These are phyloP conservation scores for Cotesia vestalis DNA, from an alignment of 1,140 invertebrate genomes.

Conservation along the genomic window DNA sequence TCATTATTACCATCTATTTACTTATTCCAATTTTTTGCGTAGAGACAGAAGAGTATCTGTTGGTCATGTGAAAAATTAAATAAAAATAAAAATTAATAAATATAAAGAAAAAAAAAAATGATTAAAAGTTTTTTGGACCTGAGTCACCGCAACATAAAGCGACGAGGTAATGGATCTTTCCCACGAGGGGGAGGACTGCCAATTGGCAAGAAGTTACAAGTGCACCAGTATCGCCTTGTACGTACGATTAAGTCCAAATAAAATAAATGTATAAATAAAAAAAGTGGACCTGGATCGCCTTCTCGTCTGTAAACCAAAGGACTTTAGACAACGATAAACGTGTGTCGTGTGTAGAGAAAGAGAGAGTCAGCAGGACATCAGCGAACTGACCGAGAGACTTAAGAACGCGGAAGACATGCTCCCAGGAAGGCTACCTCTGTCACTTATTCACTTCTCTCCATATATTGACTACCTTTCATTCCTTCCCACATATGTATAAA, in stretches of 20 bases:
- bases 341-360: background rate
- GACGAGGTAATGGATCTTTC: slow-evolving; percentile 33
- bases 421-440: slow-evolving; percentile 2
- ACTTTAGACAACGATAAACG: slow-evolving; percentile 12
- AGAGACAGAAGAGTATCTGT: no score
- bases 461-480: slow-evolving; percentile 18
- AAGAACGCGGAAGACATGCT: slow-evolving; percentile 23
- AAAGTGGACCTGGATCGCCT: slow-evolving; percentile 21
- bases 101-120: no score
- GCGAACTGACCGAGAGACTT: slow-evolving; percentile 16
- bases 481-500: slow-evolving; percentile 4
- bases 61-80: no score
- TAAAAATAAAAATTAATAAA: no score
- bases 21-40: no score
- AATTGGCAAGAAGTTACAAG: slow-evolving; percentile 32
- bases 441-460: slow-evolving; percentile 12
- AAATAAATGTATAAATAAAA: slow-evolving; percentile 12
- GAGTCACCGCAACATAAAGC: no score
- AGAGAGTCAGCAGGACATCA: background rate
- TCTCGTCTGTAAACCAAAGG: slow-evolving; percentile 11
- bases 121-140: no score
- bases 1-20: no score
- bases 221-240: slow-evolving; percentile 19
- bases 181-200: slow-evolving; percentile 39
- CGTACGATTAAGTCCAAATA: slow-evolving; percentile 5